Percentiles rank a stretch among this genome's conserved stretches.
Evolutionary conservation across 2,888 invertebrate species (phyloP).

Genomic region (Lasiommata megera): DNA sequence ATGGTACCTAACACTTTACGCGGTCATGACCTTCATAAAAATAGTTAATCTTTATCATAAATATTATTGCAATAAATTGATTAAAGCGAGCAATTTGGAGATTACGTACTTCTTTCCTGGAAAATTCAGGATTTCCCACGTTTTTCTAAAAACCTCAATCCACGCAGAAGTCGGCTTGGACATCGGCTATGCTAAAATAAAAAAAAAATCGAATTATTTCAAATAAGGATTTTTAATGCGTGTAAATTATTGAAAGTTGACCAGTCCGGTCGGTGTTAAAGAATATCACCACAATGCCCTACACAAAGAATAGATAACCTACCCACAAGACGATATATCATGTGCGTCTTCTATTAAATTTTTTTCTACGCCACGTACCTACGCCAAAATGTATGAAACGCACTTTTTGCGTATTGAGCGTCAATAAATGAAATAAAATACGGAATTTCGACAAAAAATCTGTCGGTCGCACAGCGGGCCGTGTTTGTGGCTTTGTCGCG

Average conservation of each 20-base stretch:
- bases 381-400: slow-evolving; percentile 39
- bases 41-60: too few species aligned
- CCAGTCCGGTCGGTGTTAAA: slow-evolving; percentile 38
- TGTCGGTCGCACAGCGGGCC: slow-evolving; percentile 71
- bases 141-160: too few species aligned
- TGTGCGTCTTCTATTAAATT: slow-evolving; percentile 67
- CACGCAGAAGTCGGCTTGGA: too few species aligned
- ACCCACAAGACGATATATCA: slow-evolving; percentile 70
- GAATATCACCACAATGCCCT: slow-evolving; percentile 50
- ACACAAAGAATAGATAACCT: slow-evolving; percentile 51
- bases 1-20: too few species aligned
- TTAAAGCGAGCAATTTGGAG: too few species aligned
- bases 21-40: too few species aligned
- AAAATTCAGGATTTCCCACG: too few species aligned
- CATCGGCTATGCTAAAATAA: too few species aligned
- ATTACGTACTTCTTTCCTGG: too few species aligned
- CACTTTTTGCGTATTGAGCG: slow-evolving; percentile 55
- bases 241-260: slow-evolving; percentile 29
- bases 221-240: background rate
- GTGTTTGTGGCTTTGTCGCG: slow-evolving; percentile 80
- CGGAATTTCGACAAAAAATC: slow-evolving; percentile 68
- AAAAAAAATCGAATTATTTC: background rate
- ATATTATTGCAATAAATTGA: too few species aligned
- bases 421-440: slow-evolving; percentile 77
- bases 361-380: slow-evolving; percentile 44